Base-by-base conservation (phyloP, 2,797 vertebrate species). In the Adrianichthys oophorus region DNA sequence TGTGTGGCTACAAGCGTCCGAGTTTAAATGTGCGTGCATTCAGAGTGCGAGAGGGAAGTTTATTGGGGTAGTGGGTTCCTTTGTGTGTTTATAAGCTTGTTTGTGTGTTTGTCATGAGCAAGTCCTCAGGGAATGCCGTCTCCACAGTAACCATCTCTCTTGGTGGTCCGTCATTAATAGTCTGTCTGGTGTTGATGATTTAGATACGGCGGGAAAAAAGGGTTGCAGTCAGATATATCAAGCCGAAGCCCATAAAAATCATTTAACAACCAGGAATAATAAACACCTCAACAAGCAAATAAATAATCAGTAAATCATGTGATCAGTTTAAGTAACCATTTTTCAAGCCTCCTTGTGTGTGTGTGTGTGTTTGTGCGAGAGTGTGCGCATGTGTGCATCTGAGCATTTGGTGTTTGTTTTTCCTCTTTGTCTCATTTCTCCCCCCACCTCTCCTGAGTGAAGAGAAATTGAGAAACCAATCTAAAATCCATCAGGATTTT, bases 401-500 rank as follows among this genome's bases (percentile, higher is more conserved):
- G 59, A 24, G 52, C 65, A 64, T 84, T 80, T 76, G 78, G 52
- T 88, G 82, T 89, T 90, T 89, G 87, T 89, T 90, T 90, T 89
- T 87, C 81, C 82, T 81, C 89, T 87, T 89, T 87, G 86, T 87
- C 85, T 90, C 85, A 70, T 81, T 80, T 72, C 83, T 49, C 52
- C 69, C 76, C 65, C 82, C 69, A 40, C 79, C 83, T 75, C 83
- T 80, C 68, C 79, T 60, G 74, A 87, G 83, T 85, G 86, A 88
- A 86, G 86, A 90, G 87, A 90, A 91, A 91, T 91, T 90, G 90
- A 92, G 90, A 91, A 92, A 91, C 90, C 90, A 92, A 92, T 93
- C 89, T 92, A 92, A 92, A 92, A 92, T 91, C 92, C 91, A 92
- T 92, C 91, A 92, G 89, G 87, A 90, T 84, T 87, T 85, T 80